Percentiles rank a stretch among this genome's conserved stretches.
Evolutionary conservation across 2,797 vertebrate genomes (phyloP).

Genomic region (Vespertilio murinus): DNA sequence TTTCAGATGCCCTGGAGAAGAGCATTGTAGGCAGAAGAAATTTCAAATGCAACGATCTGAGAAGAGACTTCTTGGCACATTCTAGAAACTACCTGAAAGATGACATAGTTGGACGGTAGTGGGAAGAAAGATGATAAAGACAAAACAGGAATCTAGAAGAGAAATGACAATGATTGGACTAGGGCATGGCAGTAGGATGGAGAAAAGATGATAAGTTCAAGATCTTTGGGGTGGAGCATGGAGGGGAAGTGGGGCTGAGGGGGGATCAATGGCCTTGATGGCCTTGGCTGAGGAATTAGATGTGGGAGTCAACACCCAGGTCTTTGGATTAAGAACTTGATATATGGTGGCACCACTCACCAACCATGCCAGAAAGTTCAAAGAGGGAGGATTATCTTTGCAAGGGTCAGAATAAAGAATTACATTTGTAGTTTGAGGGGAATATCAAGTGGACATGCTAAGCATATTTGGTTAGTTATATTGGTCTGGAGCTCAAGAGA

Average conservation of each 20-base stretch:
- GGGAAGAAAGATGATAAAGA: not conserved
- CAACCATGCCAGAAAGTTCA: not conserved
- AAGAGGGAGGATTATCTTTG: not conserved
- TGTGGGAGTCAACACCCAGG: not conserved
- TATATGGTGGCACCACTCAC: not conserved
- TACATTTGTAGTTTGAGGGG: not conserved
- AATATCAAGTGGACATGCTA: not conserved
- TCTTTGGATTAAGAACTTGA: not conserved
- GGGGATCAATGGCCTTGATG: not conserved
- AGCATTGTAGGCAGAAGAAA: not conserved
- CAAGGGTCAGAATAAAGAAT: not conserved
- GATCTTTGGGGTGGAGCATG: not conserved
- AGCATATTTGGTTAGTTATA: not conserved
- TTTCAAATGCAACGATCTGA: not conserved
- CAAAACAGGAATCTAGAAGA: not conserved
- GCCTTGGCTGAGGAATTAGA: not conserved
- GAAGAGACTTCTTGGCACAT: not conserved
- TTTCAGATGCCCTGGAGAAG: not conserved
- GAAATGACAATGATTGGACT: not conserved
- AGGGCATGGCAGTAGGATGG: not conserved
- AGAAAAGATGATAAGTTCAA: not conserved
- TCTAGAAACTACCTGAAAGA: not conserved
- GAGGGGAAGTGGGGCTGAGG: fast-evolving
- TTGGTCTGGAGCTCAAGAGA: not conserved
- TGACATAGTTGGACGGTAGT: not conserved